phyloP scores from a whole-genome alignment of 2,113 vertebrate species.

The Anoplopoma fimbria region DNA sequence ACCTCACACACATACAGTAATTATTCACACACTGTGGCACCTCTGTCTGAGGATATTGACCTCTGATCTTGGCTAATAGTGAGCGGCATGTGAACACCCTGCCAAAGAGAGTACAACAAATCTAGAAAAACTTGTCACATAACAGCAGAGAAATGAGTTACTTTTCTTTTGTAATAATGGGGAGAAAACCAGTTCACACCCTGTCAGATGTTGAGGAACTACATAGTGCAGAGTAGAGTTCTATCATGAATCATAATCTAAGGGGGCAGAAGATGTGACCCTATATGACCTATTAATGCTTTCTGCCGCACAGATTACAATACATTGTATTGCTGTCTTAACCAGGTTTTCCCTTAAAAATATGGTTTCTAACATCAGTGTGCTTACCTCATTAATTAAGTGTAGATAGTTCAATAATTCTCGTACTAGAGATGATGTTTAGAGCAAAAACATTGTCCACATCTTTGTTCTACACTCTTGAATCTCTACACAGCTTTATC shows the following conservation, averaged over 20 bases:
- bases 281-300: background rate
- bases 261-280: background rate
- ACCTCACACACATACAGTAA: background rate
- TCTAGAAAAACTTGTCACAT: background rate
- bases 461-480: background rate
- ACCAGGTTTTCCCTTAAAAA: background rate
- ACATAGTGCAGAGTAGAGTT: background rate
- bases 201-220: conserved; percentile 13
- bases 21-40: background rate
- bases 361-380: background rate
- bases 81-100: background rate
- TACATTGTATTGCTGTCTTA: background rate
- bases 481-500: background rate
- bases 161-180: background rate
- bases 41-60: background rate
- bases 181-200: background rate
- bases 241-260: background rate
- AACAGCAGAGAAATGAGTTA: background rate
- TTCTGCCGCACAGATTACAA: background rate
- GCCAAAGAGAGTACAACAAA: background rate
- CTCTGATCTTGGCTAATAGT: conserved; percentile 1
- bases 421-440: background rate
- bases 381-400: background rate
- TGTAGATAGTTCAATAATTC: background rate
- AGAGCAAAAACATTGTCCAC: background rate